Base-by-base conservation (phyloP, 2,888 invertebrate species). In the Cheilosia vulpina region DNA sequence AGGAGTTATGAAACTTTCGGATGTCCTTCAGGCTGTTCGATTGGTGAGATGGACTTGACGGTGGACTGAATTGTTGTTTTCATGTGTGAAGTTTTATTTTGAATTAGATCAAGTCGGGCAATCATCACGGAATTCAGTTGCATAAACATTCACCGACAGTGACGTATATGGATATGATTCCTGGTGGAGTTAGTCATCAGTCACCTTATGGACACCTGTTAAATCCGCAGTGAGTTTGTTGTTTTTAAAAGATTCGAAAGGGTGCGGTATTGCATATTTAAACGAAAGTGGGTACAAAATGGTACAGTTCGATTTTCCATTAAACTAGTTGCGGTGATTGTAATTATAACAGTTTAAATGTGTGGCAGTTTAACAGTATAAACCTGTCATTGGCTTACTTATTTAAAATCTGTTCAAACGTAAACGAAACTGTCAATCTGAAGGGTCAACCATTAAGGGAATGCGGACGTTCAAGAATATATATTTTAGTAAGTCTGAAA, bases 11-110 rank as follows among this genome's bases (percentile, higher is more conserved):
- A 84, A 84, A 79, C 57, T 84, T n/a, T 73, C 69, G 34, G 63
- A 84, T n/a, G 41, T 84, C 79, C 79, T 84, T 13, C 69, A 84
- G 69, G 58, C 62, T 66, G 38, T 83, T 78, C 78, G 73, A 31
- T 68, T 78, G 73, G 78, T 78, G 52, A 57, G 78, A 34, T n/a
- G 45, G 21, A 60, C 27, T 13, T 0, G 11, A 50, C 50, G 21
- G 50, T 17, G 27, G 13, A 34, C 15, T 21, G 45, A 57, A 19
- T 47, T 52, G 73, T 76, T 43, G 50, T 19, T 31, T 31, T 58
- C 45, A 55, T 68, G 27, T 60, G 7, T 57, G 27, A 45, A 31
- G 57, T 77, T 72, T 71, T 31, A 2, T 65, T 58, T 34, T 41
- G 43, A 41, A 53, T 43, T 38, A 82, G 81, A 71, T 76, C 21